phyloP scores from a whole-genome alignment of 2,888 invertebrate genomes.

The Notodromas monacha region DNA sequence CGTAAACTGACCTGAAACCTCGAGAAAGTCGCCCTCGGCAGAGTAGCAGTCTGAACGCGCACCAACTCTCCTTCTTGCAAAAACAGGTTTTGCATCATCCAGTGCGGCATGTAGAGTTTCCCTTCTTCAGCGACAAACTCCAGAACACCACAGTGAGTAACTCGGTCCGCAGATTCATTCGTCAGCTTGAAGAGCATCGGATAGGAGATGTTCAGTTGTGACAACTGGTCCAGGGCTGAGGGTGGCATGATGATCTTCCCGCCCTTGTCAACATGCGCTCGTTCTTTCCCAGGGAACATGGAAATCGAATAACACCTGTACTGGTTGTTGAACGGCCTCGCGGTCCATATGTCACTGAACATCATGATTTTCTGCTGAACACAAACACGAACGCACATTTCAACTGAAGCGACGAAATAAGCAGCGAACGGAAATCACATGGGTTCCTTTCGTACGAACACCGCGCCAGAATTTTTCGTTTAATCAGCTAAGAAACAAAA shows the following conservation, averaged over 20 bases:
- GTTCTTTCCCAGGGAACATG: constrained; percentile 71
- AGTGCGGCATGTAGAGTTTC: constrained; percentile 83
- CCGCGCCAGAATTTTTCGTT: too few species aligned
- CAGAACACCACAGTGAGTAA: constrained; percentile 77
- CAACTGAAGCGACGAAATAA: too few species aligned
- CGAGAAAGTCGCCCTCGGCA: constrained; percentile 82
- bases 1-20: too few species aligned
- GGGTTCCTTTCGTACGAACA: too few species aligned
- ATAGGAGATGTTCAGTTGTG: constrained; percentile 72
- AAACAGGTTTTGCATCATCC: constrained; percentile 89
- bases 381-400: background rate
- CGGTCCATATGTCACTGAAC: too few species aligned
- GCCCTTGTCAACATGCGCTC: constrained; percentile 74
- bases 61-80: constrained; percentile 60
- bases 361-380: too few species aligned
- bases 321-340: constrained; percentile 19
- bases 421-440: too few species aligned
- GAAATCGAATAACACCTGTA: constrained; percentile 77
- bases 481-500: too few species aligned
- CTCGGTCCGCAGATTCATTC: constrained; percentile 37
- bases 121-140: constrained; percentile 98
- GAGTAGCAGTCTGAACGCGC: constrained; percentile 59
- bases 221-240: constrained; percentile 67
- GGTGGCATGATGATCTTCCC: constrained; percentile 98
- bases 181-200: constrained; percentile 92